These are phyloP conservation scores for Syncerus caffer DNA, from an alignment of 2,797 vertebrate species.

Conservation along the genomic window DNA sequence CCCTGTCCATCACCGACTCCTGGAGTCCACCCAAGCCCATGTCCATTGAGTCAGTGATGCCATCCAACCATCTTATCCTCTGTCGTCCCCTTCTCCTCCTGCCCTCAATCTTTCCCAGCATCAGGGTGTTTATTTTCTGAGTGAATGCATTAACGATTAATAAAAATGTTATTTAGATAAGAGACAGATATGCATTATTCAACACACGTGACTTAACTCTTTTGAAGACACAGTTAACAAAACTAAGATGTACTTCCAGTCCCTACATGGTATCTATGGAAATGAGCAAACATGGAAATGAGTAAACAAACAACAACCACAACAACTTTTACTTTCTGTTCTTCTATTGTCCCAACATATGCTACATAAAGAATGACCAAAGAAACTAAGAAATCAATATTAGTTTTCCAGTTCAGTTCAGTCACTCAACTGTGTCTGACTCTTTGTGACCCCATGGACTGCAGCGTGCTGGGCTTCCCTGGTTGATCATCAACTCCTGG, in stretches of 20 bases:
- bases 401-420: not conserved
- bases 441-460: not conserved
- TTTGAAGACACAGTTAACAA: not conserved
- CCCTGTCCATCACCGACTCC: not conserved
- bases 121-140: not conserved
- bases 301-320: not conserved
- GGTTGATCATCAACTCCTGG: not conserved
- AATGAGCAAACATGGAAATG: not conserved
- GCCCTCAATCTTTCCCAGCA: not conserved
- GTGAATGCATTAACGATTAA: not conserved
- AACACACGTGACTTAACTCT: not conserved
- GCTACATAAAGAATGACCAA: not conserved
- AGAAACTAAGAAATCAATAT: not conserved
- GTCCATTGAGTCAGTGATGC: not conserved
- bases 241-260: not conserved
- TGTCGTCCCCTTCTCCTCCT: not conserved
- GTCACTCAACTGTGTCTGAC: not conserved
- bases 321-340: not conserved
- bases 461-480: rapidly evolving
- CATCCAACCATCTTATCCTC: not conserved
- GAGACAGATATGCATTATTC: not conserved
- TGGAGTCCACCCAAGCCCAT: not conserved
- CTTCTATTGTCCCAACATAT: not conserved
- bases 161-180: not conserved
- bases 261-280: rapidly evolving